Conservation (phyloP, 2,797 vertebrate genomes). For the Molossus molossus region DNA sequence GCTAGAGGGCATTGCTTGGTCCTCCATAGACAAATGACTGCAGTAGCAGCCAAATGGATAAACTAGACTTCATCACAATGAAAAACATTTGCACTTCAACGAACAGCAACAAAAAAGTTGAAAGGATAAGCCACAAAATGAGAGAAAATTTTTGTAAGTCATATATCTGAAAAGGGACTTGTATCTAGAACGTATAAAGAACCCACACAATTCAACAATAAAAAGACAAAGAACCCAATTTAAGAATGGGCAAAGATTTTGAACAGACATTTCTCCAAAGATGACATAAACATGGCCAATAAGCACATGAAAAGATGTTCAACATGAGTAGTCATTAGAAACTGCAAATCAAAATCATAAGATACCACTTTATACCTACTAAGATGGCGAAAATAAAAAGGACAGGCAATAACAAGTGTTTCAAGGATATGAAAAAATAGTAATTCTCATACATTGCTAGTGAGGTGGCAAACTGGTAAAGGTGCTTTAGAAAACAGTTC, state of each 20-base stretch:
- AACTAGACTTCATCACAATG: neutral
- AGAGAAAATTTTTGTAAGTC: slow-evolving; percentile 56
- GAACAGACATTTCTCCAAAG: slow-evolving; percentile 42
- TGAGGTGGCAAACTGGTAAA: neutral
- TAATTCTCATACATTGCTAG: neutral
- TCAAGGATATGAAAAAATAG: slow-evolving; percentile 14
- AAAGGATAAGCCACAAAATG: slow-evolving; percentile 39
- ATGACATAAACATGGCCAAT: slow-evolving; percentile 35
- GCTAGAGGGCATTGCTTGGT: neutral
- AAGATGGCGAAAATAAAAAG: slow-evolving; percentile 41
- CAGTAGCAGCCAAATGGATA: neutral
- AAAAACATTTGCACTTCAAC: slow-evolving; percentile 46
- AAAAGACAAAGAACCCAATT: slow-evolving; percentile 33
- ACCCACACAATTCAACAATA: slow-evolving; percentile 40
- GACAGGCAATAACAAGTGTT: neutral
- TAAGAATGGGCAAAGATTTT: slow-evolving; percentile 36
- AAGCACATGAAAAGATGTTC: slow-evolving; percentile 42
- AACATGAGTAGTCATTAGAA: slow-evolving; percentile 20
- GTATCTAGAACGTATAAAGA: slow-evolving; percentile 13
- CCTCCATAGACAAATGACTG: neutral
- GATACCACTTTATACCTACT: slow-evolving; percentile 7
- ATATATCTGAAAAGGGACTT: slow-evolving; percentile 50
- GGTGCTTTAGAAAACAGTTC: slow-evolving; percentile 34
- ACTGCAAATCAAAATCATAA: slow-evolving; percentile 56
- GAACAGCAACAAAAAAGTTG: slow-evolving; percentile 6